Percentiles rank a stretch among this genome's conserved stretches.
phyloP scores from a whole-genome alignment of 92 coral and sea anemone species.

The Porites divaricata region DNA sequence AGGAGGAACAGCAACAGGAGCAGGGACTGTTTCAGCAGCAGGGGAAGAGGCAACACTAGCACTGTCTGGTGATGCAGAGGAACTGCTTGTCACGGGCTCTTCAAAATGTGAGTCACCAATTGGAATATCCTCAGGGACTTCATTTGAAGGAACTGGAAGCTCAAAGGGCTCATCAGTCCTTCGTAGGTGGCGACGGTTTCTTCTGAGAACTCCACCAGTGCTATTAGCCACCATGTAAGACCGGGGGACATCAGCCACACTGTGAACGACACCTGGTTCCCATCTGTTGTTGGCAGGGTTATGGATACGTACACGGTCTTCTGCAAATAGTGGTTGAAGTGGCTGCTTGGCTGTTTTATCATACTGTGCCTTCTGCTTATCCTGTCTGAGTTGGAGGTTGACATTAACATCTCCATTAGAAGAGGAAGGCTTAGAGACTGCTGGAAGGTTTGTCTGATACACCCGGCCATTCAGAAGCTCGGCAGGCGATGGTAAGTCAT shows the following conservation, averaged over 20 bases:
- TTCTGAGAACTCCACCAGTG: slow-evolving; percentile 20
- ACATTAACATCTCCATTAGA: slow-evolving; percentile 39
- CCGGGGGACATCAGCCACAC: slow-evolving; percentile 14
- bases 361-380: slow-evolving; percentile 49
- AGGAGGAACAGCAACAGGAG: background rate
- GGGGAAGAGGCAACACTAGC: slow-evolving; percentile 3
- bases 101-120: background rate
- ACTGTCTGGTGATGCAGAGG: background rate
- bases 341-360: slow-evolving; percentile 35
- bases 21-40: background rate
- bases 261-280: no score
- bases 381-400: slow-evolving; percentile 64
- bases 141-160: background rate
- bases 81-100: background rate
- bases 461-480: slow-evolving; percentile 60
- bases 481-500: slow-evolving; percentile 69
- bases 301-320: slow-evolving; percentile 27
- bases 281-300: slow-evolving; percentile 18
- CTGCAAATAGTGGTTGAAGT: slow-evolving; percentile 38
- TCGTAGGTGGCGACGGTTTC: slow-evolving; percentile 49
- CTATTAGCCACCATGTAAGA: slow-evolving; percentile 44
- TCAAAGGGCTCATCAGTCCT: slow-evolving; percentile 38
- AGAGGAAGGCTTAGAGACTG: slow-evolving; percentile 53
- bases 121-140: slow-evolving; percentile 23
- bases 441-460: slow-evolving; percentile 70